A percentile compares a stretch with the other conserved stretches of the same genome.
Evolutionary conservation across 1,140 invertebrate species (phyloP).

Genomic region (Macrobrachium nipponense): DNA sequence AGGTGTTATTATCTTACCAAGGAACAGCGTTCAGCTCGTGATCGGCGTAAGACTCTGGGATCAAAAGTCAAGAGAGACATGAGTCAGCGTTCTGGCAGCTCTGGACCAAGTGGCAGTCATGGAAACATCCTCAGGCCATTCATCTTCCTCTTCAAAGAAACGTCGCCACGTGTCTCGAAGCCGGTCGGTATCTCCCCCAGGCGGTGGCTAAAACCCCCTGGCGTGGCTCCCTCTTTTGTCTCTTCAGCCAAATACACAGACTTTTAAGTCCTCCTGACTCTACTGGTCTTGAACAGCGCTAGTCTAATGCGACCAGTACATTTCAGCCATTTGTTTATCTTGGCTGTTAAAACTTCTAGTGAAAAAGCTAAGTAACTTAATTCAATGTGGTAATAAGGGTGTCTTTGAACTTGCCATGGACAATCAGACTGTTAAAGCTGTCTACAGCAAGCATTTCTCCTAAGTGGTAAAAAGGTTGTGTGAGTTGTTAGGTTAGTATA

Average conservation of each 20-base stretch:
- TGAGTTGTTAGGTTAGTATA: too few relatives aligned
- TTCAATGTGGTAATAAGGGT: too few relatives aligned
- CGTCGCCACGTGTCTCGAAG: constrained; percentile 52
- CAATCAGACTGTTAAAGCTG: too few relatives aligned
- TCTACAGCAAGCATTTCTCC: too few relatives aligned
- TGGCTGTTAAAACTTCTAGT: neutral
- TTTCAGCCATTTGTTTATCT: constrained; percentile 33
- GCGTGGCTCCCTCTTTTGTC: constrained; percentile 58
- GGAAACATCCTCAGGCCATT: constrained; percentile 21
- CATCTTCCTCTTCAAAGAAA: constrained; percentile 52
- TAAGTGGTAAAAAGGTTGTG: too few relatives aligned
- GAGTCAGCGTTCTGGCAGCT: constrained; percentile 23
- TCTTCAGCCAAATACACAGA: constrained; percentile 51
- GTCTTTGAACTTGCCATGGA: too few relatives aligned
- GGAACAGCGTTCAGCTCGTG: constrained; percentile 29
- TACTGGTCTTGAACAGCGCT: constrained; percentile 2
- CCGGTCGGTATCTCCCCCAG: constrained; percentile 55
- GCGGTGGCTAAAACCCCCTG: constrained; percentile 52
- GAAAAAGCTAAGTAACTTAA: too few relatives aligned
- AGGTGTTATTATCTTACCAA: constrained; percentile 62
- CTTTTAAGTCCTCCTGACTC: constrained; percentile 1
- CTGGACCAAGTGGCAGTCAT: constrained; percentile 34
- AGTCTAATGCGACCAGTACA: constrained; percentile 36
- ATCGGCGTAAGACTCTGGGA: constrained; percentile 57
- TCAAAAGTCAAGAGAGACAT: constrained; percentile 34